phyloP scores from a whole-genome alignment of 2,113 vertebrate genomes.

The Tragelaphus imberbis region DNA sequence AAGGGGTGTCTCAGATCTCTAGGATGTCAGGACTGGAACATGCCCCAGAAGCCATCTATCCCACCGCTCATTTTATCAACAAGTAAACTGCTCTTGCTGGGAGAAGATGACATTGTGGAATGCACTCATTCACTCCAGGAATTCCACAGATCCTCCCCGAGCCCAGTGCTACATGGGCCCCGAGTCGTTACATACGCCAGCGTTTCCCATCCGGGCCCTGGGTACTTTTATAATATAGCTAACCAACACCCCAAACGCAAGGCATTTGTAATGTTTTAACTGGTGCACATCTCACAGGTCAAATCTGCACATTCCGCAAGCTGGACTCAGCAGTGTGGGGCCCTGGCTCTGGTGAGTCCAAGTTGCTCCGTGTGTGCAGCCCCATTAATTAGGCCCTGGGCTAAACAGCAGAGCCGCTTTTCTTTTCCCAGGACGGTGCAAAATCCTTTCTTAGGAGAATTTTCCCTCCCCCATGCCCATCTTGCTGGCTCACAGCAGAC shows the following conservation, averaged over 20 bases:
- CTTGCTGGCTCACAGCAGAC: not conserved
- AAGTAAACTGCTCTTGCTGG: too few species aligned
- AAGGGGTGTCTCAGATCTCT: fast-evolving
- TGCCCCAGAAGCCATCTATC: fast-evolving
- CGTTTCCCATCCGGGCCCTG: not conserved
- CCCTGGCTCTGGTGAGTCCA: slow-evolving; percentile 46
- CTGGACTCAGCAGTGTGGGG: slow-evolving; percentile 22
- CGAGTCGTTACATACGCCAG: not conserved
- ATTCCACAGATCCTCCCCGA: fast-evolving
- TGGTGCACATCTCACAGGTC: slow-evolving; percentile 27
- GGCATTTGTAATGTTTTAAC: not conserved
- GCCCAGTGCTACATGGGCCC: fast-evolving
- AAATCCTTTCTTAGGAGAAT: not conserved
- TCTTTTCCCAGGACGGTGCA: slow-evolving; percentile 50
- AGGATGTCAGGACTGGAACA: fast-evolving
- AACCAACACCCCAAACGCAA: not conserved
- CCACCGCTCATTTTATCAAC: fast-evolving
- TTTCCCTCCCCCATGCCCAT: not conserved
- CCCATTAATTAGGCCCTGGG: slow-evolving; percentile 62
- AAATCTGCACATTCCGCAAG: slow-evolving; percentile 30
- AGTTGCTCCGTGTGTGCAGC: slow-evolving; percentile 37
- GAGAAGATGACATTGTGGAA: not conserved
- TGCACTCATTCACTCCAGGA: fast-evolving
- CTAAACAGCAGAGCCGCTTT: slow-evolving; percentile 66
- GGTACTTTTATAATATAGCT: not conserved